Evolutionary conservation across 2,113 vertebrate species (phyloP).

Genomic region (Sprattus sprattus): DNA sequence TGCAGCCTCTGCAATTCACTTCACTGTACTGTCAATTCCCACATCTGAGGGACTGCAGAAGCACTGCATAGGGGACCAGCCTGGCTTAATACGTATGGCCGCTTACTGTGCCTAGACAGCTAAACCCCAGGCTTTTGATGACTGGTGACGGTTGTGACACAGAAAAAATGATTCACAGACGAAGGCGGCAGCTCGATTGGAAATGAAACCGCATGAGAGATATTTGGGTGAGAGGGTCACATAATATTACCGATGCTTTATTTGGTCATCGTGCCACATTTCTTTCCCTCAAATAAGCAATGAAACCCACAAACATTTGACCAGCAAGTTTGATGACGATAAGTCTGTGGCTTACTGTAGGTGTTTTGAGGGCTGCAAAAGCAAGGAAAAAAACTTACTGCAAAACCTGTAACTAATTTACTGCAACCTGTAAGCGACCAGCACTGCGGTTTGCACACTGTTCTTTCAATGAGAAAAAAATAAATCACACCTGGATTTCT

Average conservation of each 20-base stretch:
- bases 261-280: neutral
- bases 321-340: neutral
- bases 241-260: neutral
- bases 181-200: neutral
- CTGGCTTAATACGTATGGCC: neutral
- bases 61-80: neutral
- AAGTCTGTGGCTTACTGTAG: neutral
- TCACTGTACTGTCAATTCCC: constrained; percentile 30
- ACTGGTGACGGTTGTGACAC: neutral
- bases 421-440: neutral
- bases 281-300: neutral
- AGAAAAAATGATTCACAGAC: neutral
- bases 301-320: neutral
- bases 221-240: neutral
- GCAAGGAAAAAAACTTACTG: neutral
- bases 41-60: constrained; percentile 21
- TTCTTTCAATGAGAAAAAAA: neutral
- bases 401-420: neutral
- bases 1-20: constrained; percentile 64
- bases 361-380: neutral
- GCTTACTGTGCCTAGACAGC: constrained; percentile 8
- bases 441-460: neutral
- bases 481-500: constrained; percentile 12
- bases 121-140: constrained; percentile 16
- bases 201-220: neutral